These are phyloP conservation scores for Periphyllus acericola DNA, from an alignment of 2,888 invertebrate genomes.

Conservation along the genomic window DNA sequence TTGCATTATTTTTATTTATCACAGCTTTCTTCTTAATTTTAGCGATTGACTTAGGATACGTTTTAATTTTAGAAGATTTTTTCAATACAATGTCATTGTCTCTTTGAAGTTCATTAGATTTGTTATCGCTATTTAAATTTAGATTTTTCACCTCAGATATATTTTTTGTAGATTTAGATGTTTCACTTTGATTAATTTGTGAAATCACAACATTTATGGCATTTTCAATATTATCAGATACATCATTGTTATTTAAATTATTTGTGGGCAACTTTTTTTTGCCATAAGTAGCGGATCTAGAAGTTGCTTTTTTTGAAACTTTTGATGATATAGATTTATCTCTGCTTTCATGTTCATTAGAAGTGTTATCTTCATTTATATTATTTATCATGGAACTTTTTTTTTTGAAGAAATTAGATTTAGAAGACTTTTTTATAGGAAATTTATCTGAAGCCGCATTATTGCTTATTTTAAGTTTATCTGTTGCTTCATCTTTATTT, in stretches of 20 bases:
- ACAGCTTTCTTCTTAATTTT: background rate
- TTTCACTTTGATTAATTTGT: slow-evolving; percentile 6
- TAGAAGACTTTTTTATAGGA: background rate
- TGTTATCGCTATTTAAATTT: background rate
- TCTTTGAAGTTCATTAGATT: background rate
- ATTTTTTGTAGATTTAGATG: slow-evolving; percentile 20
- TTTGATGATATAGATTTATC: background rate
- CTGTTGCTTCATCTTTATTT: background rate
- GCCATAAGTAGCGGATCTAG: background rate
- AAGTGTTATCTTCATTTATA: background rate
- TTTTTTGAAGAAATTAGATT: background rate
- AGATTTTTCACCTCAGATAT: background rate
- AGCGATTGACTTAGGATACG: background rate
- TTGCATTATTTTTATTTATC: background rate
- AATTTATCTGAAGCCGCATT: background rate
- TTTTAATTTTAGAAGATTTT: background rate
- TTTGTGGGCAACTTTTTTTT: background rate
- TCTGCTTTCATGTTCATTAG: background rate
- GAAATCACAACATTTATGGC: background rate
- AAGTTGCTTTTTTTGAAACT: background rate
- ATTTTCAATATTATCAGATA: background rate
- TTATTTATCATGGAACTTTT: background rate
- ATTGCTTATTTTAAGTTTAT: background rate
- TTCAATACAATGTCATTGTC: background rate
- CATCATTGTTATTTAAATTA: background rate